Conservation (phyloP, 2,888 invertebrate species). For the Polia nebulosa region DNA sequence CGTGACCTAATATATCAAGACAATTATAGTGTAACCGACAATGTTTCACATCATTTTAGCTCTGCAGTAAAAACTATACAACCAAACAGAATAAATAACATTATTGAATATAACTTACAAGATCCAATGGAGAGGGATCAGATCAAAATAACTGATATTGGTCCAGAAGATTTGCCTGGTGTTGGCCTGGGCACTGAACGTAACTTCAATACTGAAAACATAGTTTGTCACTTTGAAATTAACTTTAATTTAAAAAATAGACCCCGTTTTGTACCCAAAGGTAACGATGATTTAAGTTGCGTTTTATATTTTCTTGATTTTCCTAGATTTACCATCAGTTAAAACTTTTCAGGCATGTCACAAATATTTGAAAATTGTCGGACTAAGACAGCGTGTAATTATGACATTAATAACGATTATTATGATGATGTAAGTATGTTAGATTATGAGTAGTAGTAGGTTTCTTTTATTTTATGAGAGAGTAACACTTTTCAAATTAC, state of each 20-base stretch:
- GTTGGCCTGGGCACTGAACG: background rate
- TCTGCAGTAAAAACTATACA: slow-evolving; percentile 18
- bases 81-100: background rate
- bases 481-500: background rate
- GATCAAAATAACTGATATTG: background rate
- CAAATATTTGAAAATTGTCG: slow-evolving; percentile 86
- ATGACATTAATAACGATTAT: slow-evolving; percentile 75
- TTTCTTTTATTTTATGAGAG: background rate
- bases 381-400: slow-evolving; percentile 68
- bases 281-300: slow-evolving; percentile 69
- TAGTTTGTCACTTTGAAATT: slow-evolving; percentile 38
- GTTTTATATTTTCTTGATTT: background rate
- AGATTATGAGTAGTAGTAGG: background rate
- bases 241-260: slow-evolving; percentile 84
- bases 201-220: background rate
- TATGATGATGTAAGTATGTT: slow-evolving; percentile 79
- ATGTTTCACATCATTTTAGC: slow-evolving; percentile 68
- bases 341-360: slow-evolving; percentile 83
- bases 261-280: slow-evolving; percentile 91
- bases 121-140: background rate
- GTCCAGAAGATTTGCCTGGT: background rate
- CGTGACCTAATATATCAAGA: background rate
- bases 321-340: background rate
- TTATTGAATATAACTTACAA: slow-evolving; percentile 7
- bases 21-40: slow-evolving; percentile 22